A percentile compares a stretch with the other conserved stretches of the same genome.
phyloP scores from a whole-genome alignment of 2,113 vertebrate species.

The Buteo buteo region DNA sequence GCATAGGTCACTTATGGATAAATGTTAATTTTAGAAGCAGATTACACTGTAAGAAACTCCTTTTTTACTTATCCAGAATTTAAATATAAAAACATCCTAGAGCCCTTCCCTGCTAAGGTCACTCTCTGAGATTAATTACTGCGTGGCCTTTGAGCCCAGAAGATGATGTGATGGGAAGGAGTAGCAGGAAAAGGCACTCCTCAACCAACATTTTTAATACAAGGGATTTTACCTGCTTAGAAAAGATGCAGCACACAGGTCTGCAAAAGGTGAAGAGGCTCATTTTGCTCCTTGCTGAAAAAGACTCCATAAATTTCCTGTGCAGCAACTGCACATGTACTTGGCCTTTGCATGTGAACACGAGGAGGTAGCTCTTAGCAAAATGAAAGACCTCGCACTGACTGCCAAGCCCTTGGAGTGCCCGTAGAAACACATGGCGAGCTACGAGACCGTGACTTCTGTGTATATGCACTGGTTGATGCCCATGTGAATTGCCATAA shows the following conservation, averaged over 20 bases:
- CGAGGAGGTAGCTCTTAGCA: neutral
- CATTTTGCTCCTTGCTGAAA: neutral
- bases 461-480: fast-evolving
- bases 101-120: neutral
- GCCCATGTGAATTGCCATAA: neutral
- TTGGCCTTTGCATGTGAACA: neutral
- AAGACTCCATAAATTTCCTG: neutral
- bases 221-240: neutral
- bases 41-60: neutral
- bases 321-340: neutral
- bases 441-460: fast-evolving
- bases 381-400: fast-evolving
- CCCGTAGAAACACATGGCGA: fast-evolving
- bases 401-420: neutral
- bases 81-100: neutral
- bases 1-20: fast-evolving
- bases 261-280: neutral
- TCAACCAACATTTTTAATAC: fast-evolving
- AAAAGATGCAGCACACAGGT: neutral
- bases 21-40: neutral
- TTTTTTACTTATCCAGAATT: neutral
- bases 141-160: neutral
- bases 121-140: neutral
- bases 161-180: neutral
- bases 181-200: neutral